Evolutionary conservation across 2,113 vertebrate genomes (phyloP).

Genomic region (Propithecus coquereli): DNA sequence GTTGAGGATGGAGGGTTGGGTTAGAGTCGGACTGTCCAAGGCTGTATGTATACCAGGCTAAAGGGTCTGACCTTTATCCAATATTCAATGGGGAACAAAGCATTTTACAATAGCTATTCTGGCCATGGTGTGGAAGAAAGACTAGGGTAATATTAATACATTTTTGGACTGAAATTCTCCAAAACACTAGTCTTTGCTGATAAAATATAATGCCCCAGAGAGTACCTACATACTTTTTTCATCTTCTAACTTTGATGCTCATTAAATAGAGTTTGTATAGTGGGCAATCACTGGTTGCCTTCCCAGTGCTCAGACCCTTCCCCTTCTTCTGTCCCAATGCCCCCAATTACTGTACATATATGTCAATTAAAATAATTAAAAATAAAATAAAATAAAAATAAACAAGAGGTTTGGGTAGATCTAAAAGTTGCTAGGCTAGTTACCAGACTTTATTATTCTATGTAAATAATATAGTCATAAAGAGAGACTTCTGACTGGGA

Average conservation of each 20-base stretch:
- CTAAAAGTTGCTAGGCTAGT: background rate
- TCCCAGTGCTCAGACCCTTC: background rate
- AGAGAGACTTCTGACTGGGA: background rate
- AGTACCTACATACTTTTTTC: background rate
- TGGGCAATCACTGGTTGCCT: background rate
- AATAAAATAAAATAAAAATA: background rate
- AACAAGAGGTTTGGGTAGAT: background rate
- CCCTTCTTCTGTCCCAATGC: background rate
- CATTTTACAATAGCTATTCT: background rate
- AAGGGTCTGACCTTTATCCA: background rate
- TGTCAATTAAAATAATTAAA: background rate
- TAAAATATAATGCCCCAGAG: background rate
- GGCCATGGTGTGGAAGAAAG: background rate
- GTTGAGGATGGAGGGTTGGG: background rate
- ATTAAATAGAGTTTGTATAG: background rate
- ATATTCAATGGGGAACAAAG: background rate
- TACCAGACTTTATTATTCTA: background rate
- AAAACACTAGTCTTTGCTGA: background rate
- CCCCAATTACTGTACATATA: background rate
- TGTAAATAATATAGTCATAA: background rate
- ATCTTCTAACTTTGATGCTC: background rate
- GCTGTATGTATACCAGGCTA: background rate
- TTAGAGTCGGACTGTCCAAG: background rate
- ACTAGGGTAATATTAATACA: background rate
- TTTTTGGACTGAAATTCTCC: background rate